Evolutionary conservation across 2,113 vertebrate species (phyloP), one percentile per base, ranked within the genome.

Genomic region (Apistogramma diplotaenia): DNA sequence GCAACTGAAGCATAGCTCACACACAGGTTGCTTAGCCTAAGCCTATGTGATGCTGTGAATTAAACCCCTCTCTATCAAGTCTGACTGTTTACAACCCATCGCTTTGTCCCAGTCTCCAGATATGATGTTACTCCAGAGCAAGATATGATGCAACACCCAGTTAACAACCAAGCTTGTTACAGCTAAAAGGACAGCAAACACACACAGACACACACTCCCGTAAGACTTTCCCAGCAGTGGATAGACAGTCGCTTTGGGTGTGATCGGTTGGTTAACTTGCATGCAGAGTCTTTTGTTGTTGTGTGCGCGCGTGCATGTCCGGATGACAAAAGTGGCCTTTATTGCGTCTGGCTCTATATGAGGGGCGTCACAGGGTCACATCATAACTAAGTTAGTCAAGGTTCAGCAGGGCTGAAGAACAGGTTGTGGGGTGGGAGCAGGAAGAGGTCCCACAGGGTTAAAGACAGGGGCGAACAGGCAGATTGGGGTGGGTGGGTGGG

Each of bases 331-430:
- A 89, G 87, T 60, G 1, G 15, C 73, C 76, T 89, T 90, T 78
- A 81, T 65, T 88, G 85, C 55, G 79, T 84, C 81, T 92, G 81
- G 65, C 76, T 91, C 49, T 43, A 18, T 85, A 49, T 29, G 87
- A 81, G 86, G 92, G 84, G 83, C 84, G 72, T 87, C 84, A 84
- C 88, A 27, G 93, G 89, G 88, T 92, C 90, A 91, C 57, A 60
- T 89, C 82, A 58, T 93, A 93, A 94, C 93, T 83, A 57, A 80
- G 88, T 94, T 94, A 93, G 92, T 90, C 83, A 90, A 79, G 92
- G 88, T 86, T 90, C 83, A 90, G 61, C 81, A 59, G 79, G 89
- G 77, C 43, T 82, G 78, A n/a, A 74, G 82, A 85, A 61, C 27
- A 21, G 79, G 65, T 61, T 74, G 75, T 5, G 4, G 74, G 76